Evolutionary conservation across 2,113 vertebrate species (phyloP).

Genomic region (Mugil cephalus): DNA sequence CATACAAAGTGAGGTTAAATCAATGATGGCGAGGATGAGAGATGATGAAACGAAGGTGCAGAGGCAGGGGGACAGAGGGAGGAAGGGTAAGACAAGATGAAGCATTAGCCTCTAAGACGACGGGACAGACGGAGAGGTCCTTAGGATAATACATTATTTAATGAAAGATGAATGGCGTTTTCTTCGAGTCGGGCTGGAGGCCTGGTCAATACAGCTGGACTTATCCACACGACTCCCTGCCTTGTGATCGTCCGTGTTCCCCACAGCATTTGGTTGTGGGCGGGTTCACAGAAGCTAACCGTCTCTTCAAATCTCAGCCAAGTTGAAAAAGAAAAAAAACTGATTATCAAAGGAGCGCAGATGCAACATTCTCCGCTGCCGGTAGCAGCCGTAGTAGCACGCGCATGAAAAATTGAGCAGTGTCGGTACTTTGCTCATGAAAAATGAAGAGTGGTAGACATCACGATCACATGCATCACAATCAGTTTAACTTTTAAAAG

Average conservation of each 20-base stretch:
- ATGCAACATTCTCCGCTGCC: not conserved
- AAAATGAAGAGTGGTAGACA: no score
- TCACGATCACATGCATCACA: no score
- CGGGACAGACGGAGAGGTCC: conserved; percentile 17
- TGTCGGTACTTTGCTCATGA: no score
- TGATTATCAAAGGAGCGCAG: not conserved
- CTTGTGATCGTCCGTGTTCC: no score
- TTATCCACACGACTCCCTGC: no score
- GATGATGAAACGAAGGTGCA: conserved; percentile 50
- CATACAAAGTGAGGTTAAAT: conserved; percentile 61
- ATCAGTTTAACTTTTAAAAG: no score
- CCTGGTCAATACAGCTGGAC: not conserved
- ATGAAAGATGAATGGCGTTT: conserved; percentile 53
- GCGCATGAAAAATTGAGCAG: no score
- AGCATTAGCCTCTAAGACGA: conserved; percentile 56
- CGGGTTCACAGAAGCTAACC: no score
- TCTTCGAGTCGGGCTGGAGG: not conserved
- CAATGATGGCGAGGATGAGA: conserved; percentile 61
- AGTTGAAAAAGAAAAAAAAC: not conserved
- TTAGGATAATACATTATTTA: conserved; percentile 46
- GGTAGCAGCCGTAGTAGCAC: no score
- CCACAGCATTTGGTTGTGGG: not conserved
- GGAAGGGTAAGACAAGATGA: conserved; percentile 42
- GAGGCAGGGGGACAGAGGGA: conserved; percentile 45
- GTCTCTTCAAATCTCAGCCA: not conserved